Evolutionary conservation across 2,113 vertebrate species (phyloP), one percentile per base, ranked within the genome.

Genomic region (Recurvirostra avosetta): DNA sequence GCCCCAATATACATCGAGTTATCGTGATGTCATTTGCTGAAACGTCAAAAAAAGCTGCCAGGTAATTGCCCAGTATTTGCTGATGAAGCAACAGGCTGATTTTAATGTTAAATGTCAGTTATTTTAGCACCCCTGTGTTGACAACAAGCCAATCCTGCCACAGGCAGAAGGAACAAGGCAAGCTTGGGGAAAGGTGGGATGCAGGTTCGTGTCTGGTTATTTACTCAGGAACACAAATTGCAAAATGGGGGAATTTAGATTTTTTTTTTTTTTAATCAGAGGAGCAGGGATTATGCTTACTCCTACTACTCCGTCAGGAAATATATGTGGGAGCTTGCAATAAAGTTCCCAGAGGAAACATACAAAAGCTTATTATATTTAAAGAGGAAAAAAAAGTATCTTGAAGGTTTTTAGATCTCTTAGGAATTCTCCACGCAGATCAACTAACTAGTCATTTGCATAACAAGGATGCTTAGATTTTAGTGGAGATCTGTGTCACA

Each of bases 231-330:
- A 63, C 15, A 40, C 22, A 45, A 67, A 53, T 59, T 47, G 67
- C 34, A 77, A 66, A 66, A 15, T 0, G 0, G 18, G 9, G 1
- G 3, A 5, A 58, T 41, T 55, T 23, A 45, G 16, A 8, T 38
- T 26, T 7, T n/a, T 71, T 32, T 62, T 71, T 52, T 71, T 32
- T 62, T 71, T 52, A 14, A 49, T 26, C 20, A 50, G 43, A 61
- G 43, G 7, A 90, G 68, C 23, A 58, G n/a, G 23, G 25, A 52
- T 21, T 56, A 19, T 20, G 12, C 34, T 63, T 47, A 36, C 34
- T 72, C 23, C n/a, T 0, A 0, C 21, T 16, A 40, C 32, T 23
- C 34, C 36, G 30, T 30, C 68, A 36, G 15, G 34, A 90, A 93
- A 82, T 53, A 70, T 8, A 50, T 1, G 14, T 17, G 11, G n/a